A percentile compares a stretch with the other conserved stretches of the same genome.
phyloP scores from a whole-genome alignment of 2,113 vertebrate genomes.

The Pithys albifrons region DNA sequence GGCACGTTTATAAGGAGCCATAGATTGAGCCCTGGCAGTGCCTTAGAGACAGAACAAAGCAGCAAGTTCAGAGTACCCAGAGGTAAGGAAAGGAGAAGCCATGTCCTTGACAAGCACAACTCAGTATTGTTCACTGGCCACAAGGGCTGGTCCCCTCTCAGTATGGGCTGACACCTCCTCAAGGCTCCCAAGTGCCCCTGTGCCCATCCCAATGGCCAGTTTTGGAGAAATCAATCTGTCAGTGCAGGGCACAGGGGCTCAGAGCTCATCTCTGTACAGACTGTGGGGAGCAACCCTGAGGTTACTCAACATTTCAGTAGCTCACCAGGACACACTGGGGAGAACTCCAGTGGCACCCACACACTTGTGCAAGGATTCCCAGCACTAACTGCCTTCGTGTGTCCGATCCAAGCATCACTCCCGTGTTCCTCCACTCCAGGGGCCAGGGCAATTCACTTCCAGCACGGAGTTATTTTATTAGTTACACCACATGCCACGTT shows the following conservation, averaged over 20 bases:
- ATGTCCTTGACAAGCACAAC: neutral
- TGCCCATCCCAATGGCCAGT: rapidly evolving
- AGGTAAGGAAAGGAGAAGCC: neutral
- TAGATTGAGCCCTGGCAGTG: neutral
- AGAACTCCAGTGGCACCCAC: neutral
- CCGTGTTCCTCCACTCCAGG: neutral
- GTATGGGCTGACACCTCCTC: neutral
- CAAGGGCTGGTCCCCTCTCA: neutral
- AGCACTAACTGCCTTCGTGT: neutral
- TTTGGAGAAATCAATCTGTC: neutral
- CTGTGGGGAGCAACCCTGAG: rapidly evolving
- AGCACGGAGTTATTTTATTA: neutral
- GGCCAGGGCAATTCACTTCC: neutral
- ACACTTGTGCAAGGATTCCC: neutral
- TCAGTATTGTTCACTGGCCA: neutral
- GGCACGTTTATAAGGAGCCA: neutral
- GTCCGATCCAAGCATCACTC: neutral
- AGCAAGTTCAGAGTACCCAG: neutral
- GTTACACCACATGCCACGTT: neutral
- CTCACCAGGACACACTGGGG: neutral
- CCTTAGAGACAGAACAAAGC: neutral
- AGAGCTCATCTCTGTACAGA: neutral
- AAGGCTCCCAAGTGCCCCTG: neutral
- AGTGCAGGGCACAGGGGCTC: neutral
- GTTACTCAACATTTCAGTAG: neutral